A percentile compares a stretch with the other conserved stretches of the same genome.
These are phyloP conservation scores for Cairina moschata DNA, from an alignment of 2,113 vertebrate genomes.

Conservation along the genomic window DNA sequence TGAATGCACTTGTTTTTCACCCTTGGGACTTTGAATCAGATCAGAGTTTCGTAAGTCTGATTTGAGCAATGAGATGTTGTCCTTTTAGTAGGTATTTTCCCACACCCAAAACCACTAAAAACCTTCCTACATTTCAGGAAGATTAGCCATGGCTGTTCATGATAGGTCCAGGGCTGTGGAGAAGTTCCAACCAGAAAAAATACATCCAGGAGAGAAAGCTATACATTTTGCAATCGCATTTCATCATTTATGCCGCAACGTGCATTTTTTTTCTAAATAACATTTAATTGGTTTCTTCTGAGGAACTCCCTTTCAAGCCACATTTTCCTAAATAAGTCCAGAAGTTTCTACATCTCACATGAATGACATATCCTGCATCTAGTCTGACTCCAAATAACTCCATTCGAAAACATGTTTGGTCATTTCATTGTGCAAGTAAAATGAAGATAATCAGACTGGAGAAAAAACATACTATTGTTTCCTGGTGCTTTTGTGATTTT, in stretches of 20 bases:
- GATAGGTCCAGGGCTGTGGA: neutral
- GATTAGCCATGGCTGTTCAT: neutral
- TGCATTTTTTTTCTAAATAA: slow-evolving; percentile 42
- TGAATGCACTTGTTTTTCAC: slow-evolving; percentile 23
- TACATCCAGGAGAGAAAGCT: slow-evolving; percentile 9
- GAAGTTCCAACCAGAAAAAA: slow-evolving; percentile 29
- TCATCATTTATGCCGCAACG: slow-evolving; percentile 37
- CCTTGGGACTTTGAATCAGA: neutral
- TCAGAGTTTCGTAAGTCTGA: neutral
- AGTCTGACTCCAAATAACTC: slow-evolving; percentile 51
- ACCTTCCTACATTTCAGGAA: slow-evolving; percentile 22
- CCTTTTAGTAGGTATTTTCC: slow-evolving; percentile 27
- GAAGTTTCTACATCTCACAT: slow-evolving; percentile 60
- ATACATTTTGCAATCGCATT: slow-evolving; percentile 37
- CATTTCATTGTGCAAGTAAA: slow-evolving; percentile 54
- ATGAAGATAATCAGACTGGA: slow-evolving; percentile 32
- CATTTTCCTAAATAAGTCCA: slow-evolving; percentile 59
- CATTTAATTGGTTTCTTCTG: slow-evolving; percentile 69
- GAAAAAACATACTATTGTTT: slow-evolving; percentile 11
- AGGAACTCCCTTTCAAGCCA: slow-evolving; percentile 55
- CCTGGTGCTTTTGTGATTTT: neutral
- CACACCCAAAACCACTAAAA: slow-evolving; percentile 35
- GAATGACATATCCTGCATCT: slow-evolving; percentile 33
- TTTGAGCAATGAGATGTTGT: neutral
- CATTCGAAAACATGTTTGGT: slow-evolving; percentile 45